phyloP scores from a whole-genome alignment of 2,888 invertebrate species.

The Drosophila parthenogenetica region DNA sequence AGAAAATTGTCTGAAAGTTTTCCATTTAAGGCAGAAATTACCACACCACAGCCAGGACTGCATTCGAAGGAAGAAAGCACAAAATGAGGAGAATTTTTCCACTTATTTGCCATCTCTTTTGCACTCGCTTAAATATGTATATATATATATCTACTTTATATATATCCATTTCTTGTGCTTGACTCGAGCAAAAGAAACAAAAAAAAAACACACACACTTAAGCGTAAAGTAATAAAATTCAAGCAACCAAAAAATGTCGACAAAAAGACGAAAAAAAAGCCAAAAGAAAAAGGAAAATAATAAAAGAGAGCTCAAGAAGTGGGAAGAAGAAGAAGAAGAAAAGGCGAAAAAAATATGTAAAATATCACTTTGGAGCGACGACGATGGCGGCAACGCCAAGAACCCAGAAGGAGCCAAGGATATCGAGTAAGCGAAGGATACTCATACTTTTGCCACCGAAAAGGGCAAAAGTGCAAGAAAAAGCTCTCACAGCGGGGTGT shows the following conservation, averaged over 20 bases:
- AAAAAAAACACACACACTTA: slow-evolving; percentile 70
- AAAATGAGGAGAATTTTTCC: not conserved
- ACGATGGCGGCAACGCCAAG: slow-evolving; percentile 52
- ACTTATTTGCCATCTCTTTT: not conserved
- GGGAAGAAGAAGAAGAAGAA: slow-evolving; percentile 29
- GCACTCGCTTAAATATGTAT: slow-evolving; percentile 1
- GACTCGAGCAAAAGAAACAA: not conserved
- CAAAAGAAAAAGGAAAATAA: slow-evolving; percentile 23
- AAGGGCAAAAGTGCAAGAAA: slow-evolving; percentile 66
- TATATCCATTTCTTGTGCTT: slow-evolving; percentile 1
- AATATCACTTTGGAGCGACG: slow-evolving; percentile 75
- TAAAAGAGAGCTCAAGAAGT: slow-evolving; percentile 33
- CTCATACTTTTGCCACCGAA: slow-evolving; percentile 43
- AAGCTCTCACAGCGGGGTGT: slow-evolving; percentile 62
- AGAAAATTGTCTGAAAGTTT: slow-evolving; percentile 65
- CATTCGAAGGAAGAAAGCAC: slow-evolving; percentile 7
- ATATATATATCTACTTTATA: not conserved
- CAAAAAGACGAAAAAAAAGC: slow-evolving; percentile 47
- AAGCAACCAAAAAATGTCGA: slow-evolving; percentile 75
- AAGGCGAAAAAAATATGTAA: slow-evolving; percentile 63
- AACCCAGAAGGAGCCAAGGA: slow-evolving; percentile 32
- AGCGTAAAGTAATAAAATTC: slow-evolving; percentile 80
- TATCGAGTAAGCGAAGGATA: slow-evolving; percentile 26
- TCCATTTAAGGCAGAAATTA: slow-evolving; percentile 63
- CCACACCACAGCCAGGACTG: slow-evolving; percentile 33